phyloP scores from a whole-genome alignment of 2,797 vertebrate genomes.

The Meriones psammophilus region DNA sequence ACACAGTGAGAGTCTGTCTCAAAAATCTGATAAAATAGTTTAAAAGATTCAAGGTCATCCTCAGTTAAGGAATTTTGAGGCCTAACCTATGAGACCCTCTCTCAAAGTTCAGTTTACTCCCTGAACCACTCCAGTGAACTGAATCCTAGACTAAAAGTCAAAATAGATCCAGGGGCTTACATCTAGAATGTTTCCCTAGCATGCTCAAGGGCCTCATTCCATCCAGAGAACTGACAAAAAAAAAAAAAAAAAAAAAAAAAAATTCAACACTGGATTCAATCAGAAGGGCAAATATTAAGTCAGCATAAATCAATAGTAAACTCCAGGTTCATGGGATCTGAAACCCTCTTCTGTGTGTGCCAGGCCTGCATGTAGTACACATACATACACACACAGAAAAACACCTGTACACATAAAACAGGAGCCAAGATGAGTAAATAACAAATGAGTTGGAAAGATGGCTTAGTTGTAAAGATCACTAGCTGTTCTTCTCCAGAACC shows the following conservation, averaged over 20 bases:
- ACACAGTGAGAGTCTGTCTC: neutral
- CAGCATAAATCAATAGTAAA: slow-evolving; percentile 47
- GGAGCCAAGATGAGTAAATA: neutral
- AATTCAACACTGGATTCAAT: neutral
- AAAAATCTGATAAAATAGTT: neutral
- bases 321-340: neutral
- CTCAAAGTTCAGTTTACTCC: slow-evolving; percentile 46
- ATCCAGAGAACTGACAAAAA: neutral
- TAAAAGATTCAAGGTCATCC: neutral
- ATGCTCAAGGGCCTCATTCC: neutral
- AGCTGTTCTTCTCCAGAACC: neutral
- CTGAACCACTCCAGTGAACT: slow-evolving; percentile 39
- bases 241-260: neutral
- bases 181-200: neutral
- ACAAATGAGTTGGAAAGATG: neutral
- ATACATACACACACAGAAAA: neutral
- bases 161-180: neutral
- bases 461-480: neutral
- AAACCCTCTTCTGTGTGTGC: neutral
- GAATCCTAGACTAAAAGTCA: slow-evolving; percentile 28
- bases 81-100: neutral
- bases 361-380: too few species aligned
- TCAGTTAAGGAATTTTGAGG: neutral
- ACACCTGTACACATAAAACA: neutral
- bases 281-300: neutral